A percentile compares a stretch with the other conserved stretches of the same genome.
Conservation (phyloP, 2,113 vertebrate genomes). For the Noctilio leporinus region DNA sequence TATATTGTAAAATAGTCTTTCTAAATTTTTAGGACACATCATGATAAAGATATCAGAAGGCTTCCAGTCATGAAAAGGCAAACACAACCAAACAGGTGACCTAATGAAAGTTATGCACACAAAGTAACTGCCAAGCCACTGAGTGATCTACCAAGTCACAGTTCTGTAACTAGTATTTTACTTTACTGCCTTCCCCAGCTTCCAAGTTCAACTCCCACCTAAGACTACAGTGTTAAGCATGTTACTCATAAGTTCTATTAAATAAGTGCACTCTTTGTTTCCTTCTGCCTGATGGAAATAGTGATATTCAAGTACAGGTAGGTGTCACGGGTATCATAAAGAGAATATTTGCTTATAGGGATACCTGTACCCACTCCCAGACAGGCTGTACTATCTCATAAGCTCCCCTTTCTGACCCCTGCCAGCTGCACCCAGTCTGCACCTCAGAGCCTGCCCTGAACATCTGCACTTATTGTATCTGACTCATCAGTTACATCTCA, state of each 20-base stretch:
- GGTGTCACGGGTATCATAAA: background rate
- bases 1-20: background rate
- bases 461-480: background rate
- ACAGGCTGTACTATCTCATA: background rate
- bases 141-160: background rate
- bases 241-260: background rate
- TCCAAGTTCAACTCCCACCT: background rate
- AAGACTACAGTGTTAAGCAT: background rate
- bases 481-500: background rate
- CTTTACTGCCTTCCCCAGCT: background rate
- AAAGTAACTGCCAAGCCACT: background rate
- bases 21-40: background rate
- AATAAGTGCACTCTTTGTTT: background rate
- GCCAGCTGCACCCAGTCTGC: background rate
- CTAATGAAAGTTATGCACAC: background rate
- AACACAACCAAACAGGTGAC: background rate
- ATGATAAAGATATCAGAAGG: background rate
- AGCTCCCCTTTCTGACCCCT: background rate
- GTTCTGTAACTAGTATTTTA: background rate
- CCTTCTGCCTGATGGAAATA: background rate
- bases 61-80: background rate
- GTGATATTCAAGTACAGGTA: background rate
- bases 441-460: background rate
- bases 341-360: background rate
- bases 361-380: background rate